Evolutionary conservation across 2,888 invertebrate species (phyloP).

Genomic region (Pheosia tremula): DNA sequence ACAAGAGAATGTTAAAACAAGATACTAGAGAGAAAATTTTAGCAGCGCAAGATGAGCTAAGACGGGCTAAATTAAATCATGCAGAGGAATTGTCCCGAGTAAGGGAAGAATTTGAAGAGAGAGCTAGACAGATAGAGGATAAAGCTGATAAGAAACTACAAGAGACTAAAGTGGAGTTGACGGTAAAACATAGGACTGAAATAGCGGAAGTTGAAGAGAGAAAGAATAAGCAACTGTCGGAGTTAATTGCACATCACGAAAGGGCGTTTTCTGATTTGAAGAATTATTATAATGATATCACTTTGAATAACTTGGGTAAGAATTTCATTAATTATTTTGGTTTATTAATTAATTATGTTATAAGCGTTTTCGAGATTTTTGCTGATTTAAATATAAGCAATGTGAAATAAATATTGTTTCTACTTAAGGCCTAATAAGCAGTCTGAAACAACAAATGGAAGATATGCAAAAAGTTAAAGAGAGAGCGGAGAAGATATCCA

Average conservation of each 20-base stretch:
- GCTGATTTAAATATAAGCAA: no score
- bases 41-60: slow-evolving; percentile 89
- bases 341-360: no score
- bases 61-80: slow-evolving; percentile 88
- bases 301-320: slow-evolving; percentile 93
- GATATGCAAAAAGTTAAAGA: slow-evolving; percentile 91
- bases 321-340: neutral
- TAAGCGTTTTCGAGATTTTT: no score
- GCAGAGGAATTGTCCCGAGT: slow-evolving; percentile 89
- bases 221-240: slow-evolving; percentile 94
- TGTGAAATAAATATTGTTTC: neutral
- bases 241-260: slow-evolving; percentile 92
- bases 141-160: slow-evolving; percentile 89
- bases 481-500: slow-evolving; percentile 89
- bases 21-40: slow-evolving; percentile 88
- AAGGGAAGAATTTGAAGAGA: slow-evolving; percentile 78
- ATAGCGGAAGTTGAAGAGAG: slow-evolving; percentile 95
- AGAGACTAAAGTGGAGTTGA: slow-evolving; percentile 88
- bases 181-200: slow-evolving; percentile 91
- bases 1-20: slow-evolving; percentile 88
- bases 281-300: slow-evolving; percentile 97
- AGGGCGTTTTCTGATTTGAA: slow-evolving; percentile 95
- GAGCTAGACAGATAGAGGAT: slow-evolving; percentile 80
- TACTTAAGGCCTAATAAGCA: slow-evolving; percentile 88
- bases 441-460: slow-evolving; percentile 90